Conservation (phyloP, 2,113 vertebrate genomes). For the Archocentrus centrarchus region DNA sequence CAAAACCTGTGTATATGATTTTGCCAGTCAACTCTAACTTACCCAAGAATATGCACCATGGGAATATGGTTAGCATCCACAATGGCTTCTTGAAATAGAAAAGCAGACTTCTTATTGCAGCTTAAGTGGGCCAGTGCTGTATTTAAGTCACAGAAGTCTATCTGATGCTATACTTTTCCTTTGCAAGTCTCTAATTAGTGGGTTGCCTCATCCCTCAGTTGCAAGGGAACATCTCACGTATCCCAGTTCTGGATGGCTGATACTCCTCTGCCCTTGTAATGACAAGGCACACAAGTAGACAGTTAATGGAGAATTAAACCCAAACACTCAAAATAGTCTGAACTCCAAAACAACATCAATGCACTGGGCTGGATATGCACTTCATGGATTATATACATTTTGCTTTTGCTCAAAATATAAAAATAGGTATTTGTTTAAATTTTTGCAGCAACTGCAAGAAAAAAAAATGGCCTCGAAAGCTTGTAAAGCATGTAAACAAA, state of each 20-base stretch:
- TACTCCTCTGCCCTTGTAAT: slow-evolving; percentile 76
- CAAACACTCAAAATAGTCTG: slow-evolving; percentile 69
- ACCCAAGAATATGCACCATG: slow-evolving; percentile 6
- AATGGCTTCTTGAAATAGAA: slow-evolving; percentile 60
- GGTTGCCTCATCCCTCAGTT: slow-evolving; percentile 66
- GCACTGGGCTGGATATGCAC: background rate
- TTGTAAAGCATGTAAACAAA: background rate
- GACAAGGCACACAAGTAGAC: slow-evolving; percentile 73
- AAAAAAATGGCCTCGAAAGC: background rate
- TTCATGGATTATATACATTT: background rate
- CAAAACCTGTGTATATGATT: background rate
- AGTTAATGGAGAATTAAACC: slow-evolving; percentile 74
- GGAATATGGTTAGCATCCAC: slow-evolving; percentile 37
- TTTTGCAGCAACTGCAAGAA: background rate
- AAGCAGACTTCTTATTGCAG: slow-evolving; percentile 43
- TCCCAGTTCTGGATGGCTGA: slow-evolving; percentile 66
- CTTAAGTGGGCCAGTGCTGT: slow-evolving; percentile 48
- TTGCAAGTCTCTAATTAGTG: slow-evolving; percentile 78
- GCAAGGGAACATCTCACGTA: slow-evolving; percentile 65
- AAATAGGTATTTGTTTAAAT: background rate
- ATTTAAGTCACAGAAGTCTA: slow-evolving; percentile 64
- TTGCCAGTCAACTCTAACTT: slow-evolving; percentile 26
- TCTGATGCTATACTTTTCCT: slow-evolving; percentile 78
- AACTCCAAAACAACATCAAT: slow-evolving; percentile 61
- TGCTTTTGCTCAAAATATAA: background rate